Conservation (phyloP, 2,888 invertebrate genomes). For the Drosophila suboccidentalis region DNA sequence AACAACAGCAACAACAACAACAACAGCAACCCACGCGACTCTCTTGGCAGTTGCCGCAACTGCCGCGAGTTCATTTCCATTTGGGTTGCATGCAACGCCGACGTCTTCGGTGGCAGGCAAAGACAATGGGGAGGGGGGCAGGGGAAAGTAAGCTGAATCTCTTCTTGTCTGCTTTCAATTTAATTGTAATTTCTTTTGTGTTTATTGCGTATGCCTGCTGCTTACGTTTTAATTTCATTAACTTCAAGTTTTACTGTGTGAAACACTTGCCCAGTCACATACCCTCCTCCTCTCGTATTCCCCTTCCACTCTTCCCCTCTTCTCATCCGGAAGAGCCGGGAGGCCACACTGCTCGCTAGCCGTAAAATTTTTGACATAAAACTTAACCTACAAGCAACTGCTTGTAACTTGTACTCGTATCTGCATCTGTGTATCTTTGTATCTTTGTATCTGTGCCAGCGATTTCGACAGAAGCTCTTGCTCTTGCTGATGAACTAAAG, state of each 20-base stretch:
- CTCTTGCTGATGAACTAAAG: slow-evolving; percentile 50
- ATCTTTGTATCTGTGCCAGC: slow-evolving; percentile 48
- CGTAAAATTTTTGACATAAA: slow-evolving; percentile 66
- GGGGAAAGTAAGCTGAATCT: slow-evolving; percentile 41
- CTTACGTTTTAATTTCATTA: slow-evolving; percentile 81
- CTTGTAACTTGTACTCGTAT: slow-evolving; percentile 29
- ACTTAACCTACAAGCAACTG: slow-evolving; percentile 59
- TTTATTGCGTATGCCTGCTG: slow-evolving; percentile 77
- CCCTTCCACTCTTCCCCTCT: background rate
- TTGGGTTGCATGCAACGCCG: slow-evolving; percentile 70
- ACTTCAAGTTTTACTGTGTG: slow-evolving; percentile 79
- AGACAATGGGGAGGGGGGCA: background rate
- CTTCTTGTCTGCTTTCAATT: slow-evolving; percentile 72
- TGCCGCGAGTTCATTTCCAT: slow-evolving; percentile 75
- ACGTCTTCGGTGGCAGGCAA: slow-evolving; percentile 8
- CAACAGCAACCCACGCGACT: slow-evolving; percentile 65
- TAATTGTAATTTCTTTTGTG: slow-evolving; percentile 81
- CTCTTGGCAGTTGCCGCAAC: slow-evolving; percentile 16
- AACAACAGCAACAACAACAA: slow-evolving; percentile 42
- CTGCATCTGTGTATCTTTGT: slow-evolving; percentile 25
- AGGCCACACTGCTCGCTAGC: slow-evolving; percentile 30
- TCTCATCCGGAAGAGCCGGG: background rate
- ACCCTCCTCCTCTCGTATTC: background rate
- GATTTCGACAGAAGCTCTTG: slow-evolving; percentile 65
- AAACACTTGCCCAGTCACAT: slow-evolving; percentile 64